phyloP scores from a whole-genome alignment of 2,113 vertebrate genomes.

The Loxodonta africana region DNA sequence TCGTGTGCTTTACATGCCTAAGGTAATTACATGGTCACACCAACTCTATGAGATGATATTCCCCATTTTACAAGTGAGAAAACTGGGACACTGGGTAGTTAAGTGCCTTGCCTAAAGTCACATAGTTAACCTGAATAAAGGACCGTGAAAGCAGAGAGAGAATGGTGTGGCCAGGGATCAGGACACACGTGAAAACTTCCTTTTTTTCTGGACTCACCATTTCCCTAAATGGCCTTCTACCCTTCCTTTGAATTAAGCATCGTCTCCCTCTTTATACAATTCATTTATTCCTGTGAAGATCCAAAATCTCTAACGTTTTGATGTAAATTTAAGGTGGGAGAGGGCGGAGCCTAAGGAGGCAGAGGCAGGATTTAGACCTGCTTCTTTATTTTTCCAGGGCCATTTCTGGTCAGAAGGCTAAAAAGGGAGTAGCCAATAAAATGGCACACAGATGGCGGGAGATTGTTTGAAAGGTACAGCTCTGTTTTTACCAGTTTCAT shows the following conservation, averaged over 20 bases:
- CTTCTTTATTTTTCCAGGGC: background rate
- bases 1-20: background rate
- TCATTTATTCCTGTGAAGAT: background rate
- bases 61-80: background rate
- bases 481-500: background rate
- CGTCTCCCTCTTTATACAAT: background rate
- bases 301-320: background rate
- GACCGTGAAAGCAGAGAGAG: background rate
- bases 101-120: background rate
- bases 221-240: background rate
- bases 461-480: background rate
- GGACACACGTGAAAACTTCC: background rate
- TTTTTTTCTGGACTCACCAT: background rate
- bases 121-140: background rate
- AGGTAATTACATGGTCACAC: background rate
- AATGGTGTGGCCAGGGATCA: background rate
- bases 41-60: background rate
- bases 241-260: conserved; percentile 7
- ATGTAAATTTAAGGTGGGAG: background rate
- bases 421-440: background rate
- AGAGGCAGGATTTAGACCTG: background rate
- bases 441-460: background rate
- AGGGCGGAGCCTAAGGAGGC: background rate
- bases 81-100: background rate
- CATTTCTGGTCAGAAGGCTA: background rate